Base-by-base conservation (phyloP, 2,113 vertebrate species). In the Vimba vimba region DNA sequence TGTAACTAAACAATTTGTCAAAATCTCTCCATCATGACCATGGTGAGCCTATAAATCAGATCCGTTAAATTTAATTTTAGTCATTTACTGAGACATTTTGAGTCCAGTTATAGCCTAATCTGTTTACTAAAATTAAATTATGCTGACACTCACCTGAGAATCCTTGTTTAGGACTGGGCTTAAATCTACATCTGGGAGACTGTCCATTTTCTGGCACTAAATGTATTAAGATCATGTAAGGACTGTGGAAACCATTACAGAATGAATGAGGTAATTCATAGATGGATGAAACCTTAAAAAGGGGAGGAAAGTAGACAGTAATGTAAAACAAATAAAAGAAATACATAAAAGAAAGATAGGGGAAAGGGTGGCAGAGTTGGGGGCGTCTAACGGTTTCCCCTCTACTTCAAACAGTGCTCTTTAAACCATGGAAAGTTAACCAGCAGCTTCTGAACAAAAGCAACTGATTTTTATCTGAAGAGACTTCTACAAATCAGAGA, bases 401-500 rank as follows among this genome's bases (percentile, higher is more conserved):
- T 89, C 86, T 68, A 87, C 89, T 86, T 90, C 90, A 89, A 87
- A 89, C 85, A 74, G n/a, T 52, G 33, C 79, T 75, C 80, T 77
- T 57, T 33, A 88, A 86, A 82, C 83, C 66, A 82, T 91, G 90
- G 90, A 91, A 91, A 91, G 85, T 86, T 87, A 86, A 81, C 80
- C 50, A 84, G 84, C 79, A 74, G 30, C 50, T 55, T 88, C 75
- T 81, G 62, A 82, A 74, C 27, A 30, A 47, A 76, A 57, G 77
- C 43, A 87, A 62, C 71, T 66, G 52, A 69, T 82, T 86, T 57
- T 74, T 88, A 89, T 87, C 86, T 86, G 87, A 85, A 75, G 76
- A 88, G 64, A 84, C 87, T 85, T 84, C 39, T 84, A 86, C 79
- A 87, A 85, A 86, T 85, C 64, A 85, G 52, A 27, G 84, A 45